These are phyloP conservation scores for Erpobdella octoculata DNA, from an alignment of 2,888 invertebrate species.

Conservation along the genomic window DNA sequence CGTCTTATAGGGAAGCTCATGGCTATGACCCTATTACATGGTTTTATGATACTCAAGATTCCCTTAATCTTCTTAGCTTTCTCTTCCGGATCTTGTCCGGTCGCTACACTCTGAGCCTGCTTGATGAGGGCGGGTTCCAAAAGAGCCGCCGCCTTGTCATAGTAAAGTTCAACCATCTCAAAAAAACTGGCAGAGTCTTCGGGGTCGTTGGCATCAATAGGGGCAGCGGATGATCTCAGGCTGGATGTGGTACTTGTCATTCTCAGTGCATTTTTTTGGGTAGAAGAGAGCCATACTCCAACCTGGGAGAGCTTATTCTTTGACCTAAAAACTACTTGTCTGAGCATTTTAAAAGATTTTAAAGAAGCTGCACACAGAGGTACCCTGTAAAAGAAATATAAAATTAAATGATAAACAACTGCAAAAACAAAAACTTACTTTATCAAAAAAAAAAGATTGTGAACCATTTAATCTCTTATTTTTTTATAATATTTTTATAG, in stretches of 20 bases:
- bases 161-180: slow-evolving; percentile 81
- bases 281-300: neutral
- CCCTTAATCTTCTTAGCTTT: slow-evolving; percentile 53
- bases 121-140: slow-evolving; percentile 79
- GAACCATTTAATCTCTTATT: too few relatives aligned
- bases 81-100: slow-evolving; percentile 12
- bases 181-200: slow-evolving; percentile 35
- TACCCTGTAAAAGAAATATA: neutral
- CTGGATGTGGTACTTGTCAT: neutral
- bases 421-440: too few relatives aligned
- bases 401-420: too few relatives aligned
- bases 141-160: slow-evolving; percentile 81
- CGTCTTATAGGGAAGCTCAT: slow-evolving; percentile 86
- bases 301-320: neutral
- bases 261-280: neutral
- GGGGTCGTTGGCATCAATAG: slow-evolving; percentile 31
- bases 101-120: slow-evolving; percentile 63
- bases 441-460: too few relatives aligned
- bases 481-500: too few relatives aligned
- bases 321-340: neutral
- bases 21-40: slow-evolving; percentile 79
- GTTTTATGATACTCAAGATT: slow-evolving; percentile 89
- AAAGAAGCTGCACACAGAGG: neutral
- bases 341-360: slow-evolving; percentile 13
- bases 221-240: slow-evolving; percentile 5